A percentile compares a stretch with the other conserved stretches of the same genome.
These are phyloP conservation scores for Anastrepha obliqua DNA, from an alignment of 1,140 invertebrate species.

Conservation along the genomic window DNA sequence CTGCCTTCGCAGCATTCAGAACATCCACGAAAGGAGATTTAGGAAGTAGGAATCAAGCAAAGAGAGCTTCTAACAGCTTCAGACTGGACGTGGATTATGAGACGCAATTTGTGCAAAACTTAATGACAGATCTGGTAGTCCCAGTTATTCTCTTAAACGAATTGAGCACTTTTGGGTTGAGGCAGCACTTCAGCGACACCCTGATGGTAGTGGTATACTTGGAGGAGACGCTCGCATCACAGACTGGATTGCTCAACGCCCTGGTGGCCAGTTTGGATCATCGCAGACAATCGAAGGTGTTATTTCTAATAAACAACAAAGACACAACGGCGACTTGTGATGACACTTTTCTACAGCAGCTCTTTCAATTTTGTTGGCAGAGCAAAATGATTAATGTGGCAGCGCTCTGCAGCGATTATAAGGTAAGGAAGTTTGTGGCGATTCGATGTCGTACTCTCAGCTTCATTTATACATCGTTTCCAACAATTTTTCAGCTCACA, in stretches of 20 bases:
- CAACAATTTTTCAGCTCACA: constrained; percentile 56
- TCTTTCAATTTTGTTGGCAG: constrained; percentile 65
- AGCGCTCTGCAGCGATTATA: constrained; percentile 60
- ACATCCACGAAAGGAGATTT: background rate
- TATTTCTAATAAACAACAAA: constrained; percentile 61
- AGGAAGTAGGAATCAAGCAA: background rate
- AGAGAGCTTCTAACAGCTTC: background rate
- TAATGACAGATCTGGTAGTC: constrained; percentile 59
- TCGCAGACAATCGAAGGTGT: constrained; percentile 63
- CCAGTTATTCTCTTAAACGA: constrained; percentile 64
- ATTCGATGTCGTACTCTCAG: no score
- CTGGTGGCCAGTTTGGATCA: constrained; percentile 62
- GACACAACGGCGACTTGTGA: background rate
- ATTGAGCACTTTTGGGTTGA: constrained; percentile 60
- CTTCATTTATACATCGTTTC: background rate
- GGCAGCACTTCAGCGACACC: constrained; percentile 56
- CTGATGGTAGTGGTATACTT: constrained; percentile 57
- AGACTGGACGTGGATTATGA: background rate
- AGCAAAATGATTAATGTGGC: constrained; percentile 65
- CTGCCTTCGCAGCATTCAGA: background rate
- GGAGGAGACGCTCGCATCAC: background rate
- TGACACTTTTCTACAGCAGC: constrained; percentile 34
- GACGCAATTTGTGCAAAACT: constrained; percentile 30
- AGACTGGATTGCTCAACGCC: constrained; percentile 56
- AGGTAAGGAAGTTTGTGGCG: constrained; percentile 58